Evolutionary conservation across 2,113 vertebrate species (phyloP).

Genomic region (Trichechus manatus): DNA sequence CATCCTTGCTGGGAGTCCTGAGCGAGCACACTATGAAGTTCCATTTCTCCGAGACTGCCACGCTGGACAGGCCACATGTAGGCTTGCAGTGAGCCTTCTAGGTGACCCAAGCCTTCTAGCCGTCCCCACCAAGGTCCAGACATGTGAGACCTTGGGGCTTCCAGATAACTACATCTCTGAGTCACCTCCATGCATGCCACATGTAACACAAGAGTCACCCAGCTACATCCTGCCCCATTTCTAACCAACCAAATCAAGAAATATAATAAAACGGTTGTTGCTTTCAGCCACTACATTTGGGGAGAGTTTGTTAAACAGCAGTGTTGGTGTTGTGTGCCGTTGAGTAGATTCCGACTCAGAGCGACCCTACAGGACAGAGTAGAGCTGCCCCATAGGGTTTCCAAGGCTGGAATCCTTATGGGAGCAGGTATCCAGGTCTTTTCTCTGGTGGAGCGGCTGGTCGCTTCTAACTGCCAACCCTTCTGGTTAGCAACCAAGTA

Average conservation of each 20-base stretch:
- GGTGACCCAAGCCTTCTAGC: not conserved
- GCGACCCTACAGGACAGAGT: too few relatives aligned
- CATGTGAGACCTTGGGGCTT: not conserved
- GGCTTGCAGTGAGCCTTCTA: rapidly evolving
- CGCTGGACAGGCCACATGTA: rapidly evolving
- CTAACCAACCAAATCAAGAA: not conserved
- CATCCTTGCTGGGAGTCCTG: rapidly evolving
- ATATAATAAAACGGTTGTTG: not conserved
- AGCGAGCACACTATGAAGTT: not conserved
- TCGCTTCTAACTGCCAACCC: not conserved
- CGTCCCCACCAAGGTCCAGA: too few relatives aligned
- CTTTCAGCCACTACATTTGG: not conserved
- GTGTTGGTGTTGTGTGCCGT: not conserved
- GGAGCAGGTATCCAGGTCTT: not conserved
- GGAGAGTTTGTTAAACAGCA: not conserved
- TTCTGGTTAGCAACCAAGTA: not conserved
- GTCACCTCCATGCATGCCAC: not conserved
- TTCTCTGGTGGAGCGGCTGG: not conserved
- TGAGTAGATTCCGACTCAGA: not conserved
- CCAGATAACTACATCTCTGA: not conserved
- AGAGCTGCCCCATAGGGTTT: not conserved
- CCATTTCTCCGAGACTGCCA: not conserved
- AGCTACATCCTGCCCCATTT: not conserved
- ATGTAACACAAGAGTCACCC: not conserved
- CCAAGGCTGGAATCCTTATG: not conserved